These are phyloP conservation scores for Mythimna ferrago DNA, from an alignment of 2,888 invertebrate genomes.

Conservation along the genomic window DNA sequence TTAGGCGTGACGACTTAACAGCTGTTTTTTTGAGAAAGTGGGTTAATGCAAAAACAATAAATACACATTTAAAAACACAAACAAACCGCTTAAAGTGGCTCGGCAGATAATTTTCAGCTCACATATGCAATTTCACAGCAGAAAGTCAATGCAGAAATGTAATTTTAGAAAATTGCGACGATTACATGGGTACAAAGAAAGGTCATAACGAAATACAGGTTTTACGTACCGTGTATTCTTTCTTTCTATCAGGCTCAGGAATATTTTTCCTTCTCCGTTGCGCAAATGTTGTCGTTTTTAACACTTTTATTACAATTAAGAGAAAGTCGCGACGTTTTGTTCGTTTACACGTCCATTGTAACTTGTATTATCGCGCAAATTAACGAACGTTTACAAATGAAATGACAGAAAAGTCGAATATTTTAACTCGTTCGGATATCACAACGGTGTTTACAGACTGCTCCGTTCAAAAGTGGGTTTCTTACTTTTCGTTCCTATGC, in stretches of 20 bases:
- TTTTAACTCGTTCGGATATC: conserved; percentile 46
- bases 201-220: conserved; percentile 74
- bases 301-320: conserved; percentile 68
- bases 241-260: conserved; percentile 46
- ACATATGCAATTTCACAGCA: conserved; percentile 26
- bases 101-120: conserved; percentile 16
- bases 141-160: conserved; percentile 56
- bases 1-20: conserved; percentile 83
- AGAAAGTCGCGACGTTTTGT: conserved; percentile 71
- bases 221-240: conserved; percentile 72
- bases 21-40: conserved; percentile 85
- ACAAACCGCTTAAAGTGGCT: conserved; percentile 45
- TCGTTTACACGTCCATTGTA: conserved; percentile 77
- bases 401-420: conserved; percentile 61
- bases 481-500: neutral
- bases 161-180: conserved; percentile 72
- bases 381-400: conserved; percentile 69
- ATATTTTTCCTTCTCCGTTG: conserved; percentile 48
- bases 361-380: conserved; percentile 76
- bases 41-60: conserved; percentile 67
- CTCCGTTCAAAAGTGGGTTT: neutral
- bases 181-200: conserved; percentile 80
- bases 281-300: conserved; percentile 48
- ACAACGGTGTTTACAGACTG: neutral
- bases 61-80: conserved; percentile 29